phyloP scores from a whole-genome alignment of 2,888 invertebrate genomes.

The Punctoribates punctum region DNA sequence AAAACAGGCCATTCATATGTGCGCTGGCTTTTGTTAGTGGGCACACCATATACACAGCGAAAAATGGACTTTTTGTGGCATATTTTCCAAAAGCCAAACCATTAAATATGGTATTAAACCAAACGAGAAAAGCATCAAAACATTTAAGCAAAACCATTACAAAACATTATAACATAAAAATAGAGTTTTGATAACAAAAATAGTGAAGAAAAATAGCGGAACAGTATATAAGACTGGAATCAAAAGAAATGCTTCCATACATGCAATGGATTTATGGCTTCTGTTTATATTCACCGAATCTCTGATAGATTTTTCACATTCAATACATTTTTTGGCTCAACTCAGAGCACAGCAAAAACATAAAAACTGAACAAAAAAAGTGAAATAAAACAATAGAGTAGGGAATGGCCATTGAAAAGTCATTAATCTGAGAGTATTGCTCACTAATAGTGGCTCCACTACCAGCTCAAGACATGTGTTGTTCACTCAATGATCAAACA shows the following conservation, averaged over 20 bases:
- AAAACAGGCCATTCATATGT: constrained; percentile 6
- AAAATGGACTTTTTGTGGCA: not conserved
- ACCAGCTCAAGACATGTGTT: not conserved
- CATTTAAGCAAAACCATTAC: constrained; percentile 29
- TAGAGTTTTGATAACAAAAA: not conserved
- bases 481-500: not conserved
- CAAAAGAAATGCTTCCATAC: not conserved
- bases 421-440: constrained; percentile 16
- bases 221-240: not conserved
- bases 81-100: constrained; percentile 2
- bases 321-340: not conserved
- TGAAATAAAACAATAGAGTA: constrained; percentile 25
- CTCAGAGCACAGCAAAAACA: not conserved
- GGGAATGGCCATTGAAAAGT: constrained; percentile 19
- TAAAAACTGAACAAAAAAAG: not conserved
- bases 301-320: constrained; percentile 1
- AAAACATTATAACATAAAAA: constrained; percentile 4
- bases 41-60: not conserved
- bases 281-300: not conserved
- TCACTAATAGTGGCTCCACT: not conserved
- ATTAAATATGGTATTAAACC: not conserved
- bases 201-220: not conserved
- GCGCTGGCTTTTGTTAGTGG: constrained; percentile 7
- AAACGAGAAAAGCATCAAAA: not conserved
- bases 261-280: constrained; percentile 6